These are phyloP conservation scores for Castor canadensis DNA, from an alignment of 2,113 vertebrate species.

Conservation along the genomic window DNA sequence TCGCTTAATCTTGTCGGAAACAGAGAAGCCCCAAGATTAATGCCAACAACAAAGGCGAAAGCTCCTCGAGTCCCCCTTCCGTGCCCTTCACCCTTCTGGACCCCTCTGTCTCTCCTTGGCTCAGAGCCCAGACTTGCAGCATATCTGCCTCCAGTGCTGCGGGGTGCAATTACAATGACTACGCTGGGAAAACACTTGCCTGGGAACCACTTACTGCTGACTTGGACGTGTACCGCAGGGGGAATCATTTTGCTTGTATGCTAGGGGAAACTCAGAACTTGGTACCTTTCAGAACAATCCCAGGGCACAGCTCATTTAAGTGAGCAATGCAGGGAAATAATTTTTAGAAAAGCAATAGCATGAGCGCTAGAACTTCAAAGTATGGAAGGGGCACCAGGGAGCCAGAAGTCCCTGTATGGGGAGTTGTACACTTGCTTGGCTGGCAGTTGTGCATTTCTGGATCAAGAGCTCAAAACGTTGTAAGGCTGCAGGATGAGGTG, in stretches of 20 bases:
- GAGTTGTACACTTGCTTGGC: not conserved
- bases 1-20: conserved; percentile 4
- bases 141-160: not conserved
- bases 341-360: not conserved
- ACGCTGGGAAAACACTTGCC: not conserved
- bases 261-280: conserved; percentile 20
- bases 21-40: not conserved
- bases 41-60: not conserved
- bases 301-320: conserved; percentile 52
- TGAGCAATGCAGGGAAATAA: not conserved
- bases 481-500: not conserved
- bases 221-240: not conserved
- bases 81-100: not conserved
- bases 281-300: not conserved
- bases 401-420: not conserved
- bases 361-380: conserved; percentile 37
- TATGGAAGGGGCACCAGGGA: not conserved
- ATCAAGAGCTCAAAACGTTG: not conserved
- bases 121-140: not conserved
- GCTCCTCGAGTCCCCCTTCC: not conserved
- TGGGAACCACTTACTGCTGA: not conserved
- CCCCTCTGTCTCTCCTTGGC: not conserved
- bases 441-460: not conserved
- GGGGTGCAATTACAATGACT: not conserved
- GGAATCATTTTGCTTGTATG: not conserved